Percentiles rank a stretch among this genome's conserved stretches.
phyloP scores from a whole-genome alignment of 2,888 invertebrate genomes.

The Venusia cambrica region DNA sequence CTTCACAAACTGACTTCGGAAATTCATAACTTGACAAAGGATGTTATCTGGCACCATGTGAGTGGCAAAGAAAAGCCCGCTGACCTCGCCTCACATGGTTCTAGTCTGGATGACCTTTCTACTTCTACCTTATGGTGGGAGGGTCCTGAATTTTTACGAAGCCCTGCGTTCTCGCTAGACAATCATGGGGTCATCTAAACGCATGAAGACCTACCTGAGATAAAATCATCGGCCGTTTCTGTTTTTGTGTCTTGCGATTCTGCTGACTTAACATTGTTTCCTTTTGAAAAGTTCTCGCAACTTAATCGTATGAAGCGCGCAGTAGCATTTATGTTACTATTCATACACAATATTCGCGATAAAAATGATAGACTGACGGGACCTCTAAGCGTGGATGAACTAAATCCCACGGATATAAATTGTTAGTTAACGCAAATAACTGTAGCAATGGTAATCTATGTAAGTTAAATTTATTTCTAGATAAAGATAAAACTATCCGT shows the following conservation, averaged over 20 bases:
- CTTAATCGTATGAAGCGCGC: not conserved
- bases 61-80: slow-evolving; percentile 9
- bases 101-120: slow-evolving; percentile 10
- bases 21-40: not conserved
- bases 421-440: too few relatives aligned
- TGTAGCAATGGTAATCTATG: too few relatives aligned
- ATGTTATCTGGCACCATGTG: not conserved
- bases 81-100: slow-evolving; percentile 12
- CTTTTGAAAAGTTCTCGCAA: too few relatives aligned
- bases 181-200: slow-evolving; percentile 1
- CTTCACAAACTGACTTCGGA: not conserved
- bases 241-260: not conserved
- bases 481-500: too few relatives aligned
- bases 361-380: not conserved
- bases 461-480: too few relatives aligned
- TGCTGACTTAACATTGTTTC: slow-evolving; percentile 1
- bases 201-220: not conserved
- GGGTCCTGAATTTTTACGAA: too few relatives aligned
- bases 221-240: not conserved
- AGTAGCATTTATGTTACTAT: not conserved
- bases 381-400: not conserved
- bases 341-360: slow-evolving; percentile 3
- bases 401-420: too few relatives aligned
- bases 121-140: slow-evolving; percentile 7
- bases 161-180: not conserved